Percentiles rank a stretch among this genome's conserved stretches.
These are phyloP conservation scores for Myotis pilosus DNA, from an alignment of 2,797 vertebrate genomes.

Conservation along the genomic window DNA sequence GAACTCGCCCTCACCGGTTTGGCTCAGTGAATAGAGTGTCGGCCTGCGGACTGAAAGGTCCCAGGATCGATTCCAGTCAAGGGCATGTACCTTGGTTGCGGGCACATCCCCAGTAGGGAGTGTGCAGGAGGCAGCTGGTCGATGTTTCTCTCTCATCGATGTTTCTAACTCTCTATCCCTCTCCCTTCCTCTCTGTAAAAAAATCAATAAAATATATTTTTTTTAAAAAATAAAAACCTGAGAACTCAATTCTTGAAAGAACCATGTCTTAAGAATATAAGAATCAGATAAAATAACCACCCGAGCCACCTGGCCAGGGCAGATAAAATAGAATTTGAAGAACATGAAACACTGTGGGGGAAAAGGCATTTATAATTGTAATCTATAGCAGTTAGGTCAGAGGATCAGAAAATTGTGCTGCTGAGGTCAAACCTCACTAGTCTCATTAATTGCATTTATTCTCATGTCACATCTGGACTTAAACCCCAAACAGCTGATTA, in stretches of 20 bases:
- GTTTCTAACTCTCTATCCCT: no score
- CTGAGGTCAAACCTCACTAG: background rate
- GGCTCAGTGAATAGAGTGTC: no score
- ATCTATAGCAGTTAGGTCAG: background rate
- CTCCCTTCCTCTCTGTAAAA: no score
- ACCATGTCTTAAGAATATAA: background rate
- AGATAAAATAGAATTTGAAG: constrained; percentile 1
- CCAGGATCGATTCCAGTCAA: no score
- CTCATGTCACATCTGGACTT: background rate
- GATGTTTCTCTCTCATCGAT: no score
- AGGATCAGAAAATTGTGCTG: constrained; percentile 20
- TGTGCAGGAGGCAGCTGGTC: no score
- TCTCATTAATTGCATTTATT: constrained; percentile 11
- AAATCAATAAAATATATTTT: no score
- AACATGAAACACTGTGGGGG: background rate
- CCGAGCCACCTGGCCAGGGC: background rate
- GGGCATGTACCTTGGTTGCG: no score
- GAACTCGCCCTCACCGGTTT: background rate
- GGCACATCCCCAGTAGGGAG: no score
- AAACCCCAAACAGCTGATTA: background rate
- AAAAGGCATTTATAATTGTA: background rate
- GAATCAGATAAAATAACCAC: background rate
- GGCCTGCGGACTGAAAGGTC: no score
- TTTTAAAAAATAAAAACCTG: background rate
- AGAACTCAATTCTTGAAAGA: constrained; percentile 23